These are phyloP conservation scores for Panagrolaimus sp. DNA, from an alignment of 1,140 invertebrate species.

Conservation along the genomic window DNA sequence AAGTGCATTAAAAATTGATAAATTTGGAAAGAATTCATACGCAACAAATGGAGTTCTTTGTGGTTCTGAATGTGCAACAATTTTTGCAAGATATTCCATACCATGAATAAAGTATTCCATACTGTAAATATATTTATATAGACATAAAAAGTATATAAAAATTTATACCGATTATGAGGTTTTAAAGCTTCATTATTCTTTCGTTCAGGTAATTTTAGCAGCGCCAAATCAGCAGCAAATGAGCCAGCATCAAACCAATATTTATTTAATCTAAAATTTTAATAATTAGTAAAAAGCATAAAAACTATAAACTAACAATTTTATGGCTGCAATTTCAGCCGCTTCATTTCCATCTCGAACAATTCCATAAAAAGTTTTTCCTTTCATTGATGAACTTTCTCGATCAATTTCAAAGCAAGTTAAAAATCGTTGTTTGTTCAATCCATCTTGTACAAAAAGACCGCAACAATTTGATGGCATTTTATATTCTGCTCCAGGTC, in stretches of 20 bases:
- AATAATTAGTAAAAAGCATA: no score
- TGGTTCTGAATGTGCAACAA: neutral
- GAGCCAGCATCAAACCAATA: neutral
- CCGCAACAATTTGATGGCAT: neutral
- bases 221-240: slow-evolving; percentile 1
- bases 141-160: neutral
- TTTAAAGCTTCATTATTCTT: slow-evolving; percentile 1
- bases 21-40: slow-evolving; percentile 6
- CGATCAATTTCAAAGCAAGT: slow-evolving; percentile 6
- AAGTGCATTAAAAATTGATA: neutral
- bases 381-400: neutral
- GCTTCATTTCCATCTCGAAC: slow-evolving; percentile 1
- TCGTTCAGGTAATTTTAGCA: neutral
- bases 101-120: neutral
- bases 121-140: neutral
- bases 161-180: neutral
- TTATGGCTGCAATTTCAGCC: neutral
- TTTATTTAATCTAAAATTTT: neutral
- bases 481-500: neutral
- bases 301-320: neutral
- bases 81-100: neutral
- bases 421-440: neutral
- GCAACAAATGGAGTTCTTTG: neutral
- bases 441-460: neutral
- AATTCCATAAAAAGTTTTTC: slow-evolving; percentile 2